Conservation (phyloP, 64 coral and sea anemone genomes). For the Dendronephthya gigantea region DNA sequence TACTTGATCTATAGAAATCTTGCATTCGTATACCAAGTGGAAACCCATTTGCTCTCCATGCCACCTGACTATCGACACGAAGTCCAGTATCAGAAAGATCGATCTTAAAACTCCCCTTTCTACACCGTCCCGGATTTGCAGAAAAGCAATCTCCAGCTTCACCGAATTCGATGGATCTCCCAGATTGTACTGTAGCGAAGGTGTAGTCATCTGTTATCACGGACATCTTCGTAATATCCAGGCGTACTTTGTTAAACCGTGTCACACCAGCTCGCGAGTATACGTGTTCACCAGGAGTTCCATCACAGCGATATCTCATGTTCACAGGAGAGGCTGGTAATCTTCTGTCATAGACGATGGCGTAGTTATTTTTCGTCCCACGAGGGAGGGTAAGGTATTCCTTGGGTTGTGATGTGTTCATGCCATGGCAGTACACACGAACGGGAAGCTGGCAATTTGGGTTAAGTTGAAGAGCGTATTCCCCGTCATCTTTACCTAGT, state of each 20-base stretch:
- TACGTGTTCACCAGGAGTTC: conserved; percentile 12
- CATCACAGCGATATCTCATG: conserved; percentile 51
- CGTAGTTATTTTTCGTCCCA: conserved; percentile 71
- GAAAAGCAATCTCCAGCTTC: conserved; percentile 91
- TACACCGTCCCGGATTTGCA: conserved; percentile 61
- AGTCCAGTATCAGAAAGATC: conserved; percentile 59
- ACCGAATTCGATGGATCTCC: conserved; percentile 54
- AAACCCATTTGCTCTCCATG: conserved; percentile 49
- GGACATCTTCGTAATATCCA: conserved; percentile 72
- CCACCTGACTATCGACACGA: conserved; percentile 31
- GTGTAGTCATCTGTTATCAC: conserved; percentile 67
- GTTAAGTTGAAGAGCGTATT: conserved; percentile 69
- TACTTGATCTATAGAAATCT: conserved; percentile 61
- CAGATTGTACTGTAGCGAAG: conserved; percentile 55
- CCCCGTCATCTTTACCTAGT: conserved; percentile 44
- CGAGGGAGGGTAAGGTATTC: conserved; percentile 59
- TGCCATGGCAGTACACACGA: conserved; percentile 78
- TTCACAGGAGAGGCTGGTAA: conserved; percentile 39
- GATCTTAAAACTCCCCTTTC: conserved; percentile 77
- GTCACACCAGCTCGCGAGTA: conserved; percentile 55
- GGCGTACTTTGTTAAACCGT: conserved; percentile 58
- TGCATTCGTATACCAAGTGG: conserved; percentile 77
- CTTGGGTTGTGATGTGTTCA: conserved; percentile 65
- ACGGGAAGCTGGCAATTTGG: conserved; percentile 54
- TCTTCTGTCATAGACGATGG: conserved; percentile 54